Percentiles rank a stretch among this genome's conserved stretches.
These are phyloP conservation scores for Brachylomia viminalis DNA, from an alignment of 2,888 invertebrate genomes.

Conservation along the genomic window DNA sequence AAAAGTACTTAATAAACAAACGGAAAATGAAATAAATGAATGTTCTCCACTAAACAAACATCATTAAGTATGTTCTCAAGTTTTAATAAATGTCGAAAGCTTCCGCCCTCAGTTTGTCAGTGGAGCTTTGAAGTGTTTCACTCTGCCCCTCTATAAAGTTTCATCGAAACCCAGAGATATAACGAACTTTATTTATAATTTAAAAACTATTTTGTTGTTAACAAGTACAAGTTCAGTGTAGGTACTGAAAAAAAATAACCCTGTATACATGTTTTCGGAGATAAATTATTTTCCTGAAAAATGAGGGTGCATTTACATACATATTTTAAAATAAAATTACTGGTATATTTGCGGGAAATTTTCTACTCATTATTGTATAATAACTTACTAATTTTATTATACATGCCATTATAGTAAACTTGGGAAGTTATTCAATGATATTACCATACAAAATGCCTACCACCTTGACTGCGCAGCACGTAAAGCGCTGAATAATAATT, in stretches of 20 bases:
- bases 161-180: constrained; percentile 16
- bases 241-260: constrained; percentile 15
- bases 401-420: constrained; percentile 5
- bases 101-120: constrained; percentile 41
- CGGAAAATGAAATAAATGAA: constrained; percentile 11
- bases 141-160: constrained; percentile 41
- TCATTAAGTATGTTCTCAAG: constrained; percentile 56
- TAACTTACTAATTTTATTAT: not conserved
- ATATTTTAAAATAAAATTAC: constrained; percentile 9
- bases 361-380: constrained; percentile 16
- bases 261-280: not conserved
- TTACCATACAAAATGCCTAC: constrained; percentile 29
- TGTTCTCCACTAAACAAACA: constrained; percentile 48
- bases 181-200: constrained; percentile 24
- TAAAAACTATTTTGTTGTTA: not conserved
- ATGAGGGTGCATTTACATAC: constrained; percentile 12
- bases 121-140: constrained; percentile 54
- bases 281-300: constrained; percentile 22
- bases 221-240: not conserved
- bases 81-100: constrained; percentile 61
- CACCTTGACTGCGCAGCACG: constrained; percentile 36
- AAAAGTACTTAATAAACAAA: constrained; percentile 19
- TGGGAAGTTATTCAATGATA: not conserved
- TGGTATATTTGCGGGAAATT: constrained; percentile 12
- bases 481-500: constrained; percentile 61